Evolutionary conservation across 2,888 invertebrate genomes (phyloP).

Genomic region (Creontiades dilutus): DNA sequence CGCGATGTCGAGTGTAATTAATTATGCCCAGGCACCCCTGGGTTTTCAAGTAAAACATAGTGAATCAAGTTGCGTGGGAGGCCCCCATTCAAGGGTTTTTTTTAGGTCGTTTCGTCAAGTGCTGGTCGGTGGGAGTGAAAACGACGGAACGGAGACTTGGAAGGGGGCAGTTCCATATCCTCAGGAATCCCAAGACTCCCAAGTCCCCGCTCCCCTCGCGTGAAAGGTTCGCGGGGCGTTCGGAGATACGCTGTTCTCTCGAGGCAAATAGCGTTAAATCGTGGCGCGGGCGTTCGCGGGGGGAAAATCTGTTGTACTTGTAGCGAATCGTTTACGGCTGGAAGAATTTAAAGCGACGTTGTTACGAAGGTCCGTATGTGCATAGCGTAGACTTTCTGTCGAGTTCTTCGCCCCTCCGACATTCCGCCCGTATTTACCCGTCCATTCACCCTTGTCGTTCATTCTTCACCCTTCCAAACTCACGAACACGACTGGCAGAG

Average conservation of each 20-base stretch:
- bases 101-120: neutral
- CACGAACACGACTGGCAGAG: too few species aligned
- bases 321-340: slow-evolving; percentile 19
- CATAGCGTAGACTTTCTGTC: slow-evolving; percentile 10
- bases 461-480: neutral
- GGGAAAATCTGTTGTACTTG: slow-evolving; percentile 28
- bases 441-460: neutral
- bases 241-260: neutral
- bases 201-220: neutral
- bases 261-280: neutral
- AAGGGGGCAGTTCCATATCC: slow-evolving; percentile 19
- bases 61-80: too few species aligned
- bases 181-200: slow-evolving; percentile 47
- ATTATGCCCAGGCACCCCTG: too few species aligned
- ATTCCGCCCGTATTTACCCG: neutral
- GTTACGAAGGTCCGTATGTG: slow-evolving; percentile 32
- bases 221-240: slow-evolving; percentile 11
- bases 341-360: slow-evolving; percentile 13
- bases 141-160: neutral
- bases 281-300: neutral
- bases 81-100: neutral
- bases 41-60: too few species aligned
- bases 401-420: neutral
- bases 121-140: neutral
- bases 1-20: too few species aligned